These are phyloP conservation scores for Oreortyx pictus DNA, from an alignment of 2,797 vertebrate genomes.

Conservation along the genomic window DNA sequence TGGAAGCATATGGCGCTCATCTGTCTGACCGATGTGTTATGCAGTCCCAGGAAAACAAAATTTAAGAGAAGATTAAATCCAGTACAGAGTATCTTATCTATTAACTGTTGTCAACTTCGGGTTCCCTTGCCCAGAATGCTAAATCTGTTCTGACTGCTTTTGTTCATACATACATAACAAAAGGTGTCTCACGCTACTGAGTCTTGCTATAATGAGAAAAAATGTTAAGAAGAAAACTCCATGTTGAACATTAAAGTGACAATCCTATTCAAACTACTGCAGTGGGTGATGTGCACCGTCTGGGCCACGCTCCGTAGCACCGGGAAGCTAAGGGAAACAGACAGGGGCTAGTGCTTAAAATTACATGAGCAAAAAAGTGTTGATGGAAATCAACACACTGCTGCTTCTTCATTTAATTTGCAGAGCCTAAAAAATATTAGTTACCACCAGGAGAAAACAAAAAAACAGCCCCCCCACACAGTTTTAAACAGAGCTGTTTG, in stretches of 20 bases:
- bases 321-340: neutral
- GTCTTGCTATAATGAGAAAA: slow-evolving; percentile 52
- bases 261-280: slow-evolving; percentile 29
- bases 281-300: neutral
- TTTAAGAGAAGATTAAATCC: slow-evolving; percentile 29
- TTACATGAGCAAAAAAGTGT: slow-evolving; percentile 26
- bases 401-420: slow-evolving; percentile 34
- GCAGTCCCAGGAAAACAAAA: neutral
- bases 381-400: slow-evolving; percentile 39
- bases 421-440: neutral
- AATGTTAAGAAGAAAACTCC: slow-evolving; percentile 56
- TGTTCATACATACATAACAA: slow-evolving; percentile 69
- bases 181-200: slow-evolving; percentile 40
- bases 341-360: slow-evolving; percentile 49
- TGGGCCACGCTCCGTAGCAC: neutral
- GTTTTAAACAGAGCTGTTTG: slow-evolving; percentile 26
- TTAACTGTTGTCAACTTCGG: slow-evolving; percentile 43
- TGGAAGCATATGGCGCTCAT: neutral
- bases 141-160: slow-evolving; percentile 70
- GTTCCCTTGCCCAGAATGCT: slow-evolving; percentile 20
- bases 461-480: neutral
- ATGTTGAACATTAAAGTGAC: slow-evolving; percentile 57
- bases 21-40: neutral
- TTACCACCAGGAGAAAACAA: neutral
- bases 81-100: neutral